Evolutionary conservation across 2,888 invertebrate species (phyloP).

Genomic region (Nomada goodeniana): DNA sequence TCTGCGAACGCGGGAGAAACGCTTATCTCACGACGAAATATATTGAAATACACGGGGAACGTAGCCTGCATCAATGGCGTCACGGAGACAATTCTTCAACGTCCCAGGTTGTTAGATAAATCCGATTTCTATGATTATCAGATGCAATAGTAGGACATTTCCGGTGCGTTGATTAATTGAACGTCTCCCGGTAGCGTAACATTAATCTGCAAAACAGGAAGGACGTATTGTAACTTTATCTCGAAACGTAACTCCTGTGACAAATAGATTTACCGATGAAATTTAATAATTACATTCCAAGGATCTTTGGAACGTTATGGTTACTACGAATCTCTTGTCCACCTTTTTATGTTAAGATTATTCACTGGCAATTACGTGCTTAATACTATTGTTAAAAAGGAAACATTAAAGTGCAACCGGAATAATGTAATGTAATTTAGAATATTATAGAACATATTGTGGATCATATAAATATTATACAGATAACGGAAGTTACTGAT

Average conservation of each 20-base stretch:
- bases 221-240: not conserved
- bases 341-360: too few species aligned
- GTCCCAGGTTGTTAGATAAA: not conserved
- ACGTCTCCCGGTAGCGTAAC: not conserved
- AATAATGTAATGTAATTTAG: too few species aligned
- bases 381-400: too few species aligned
- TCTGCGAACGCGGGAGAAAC: slow-evolving; percentile 19
- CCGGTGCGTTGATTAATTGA: slow-evolving; percentile 7
- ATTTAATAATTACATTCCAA: not conserved
- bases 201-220: not conserved
- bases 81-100: not conserved
- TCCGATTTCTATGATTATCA: not conserved
- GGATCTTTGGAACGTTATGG: too few species aligned
- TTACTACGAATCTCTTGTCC: too few species aligned
- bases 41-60: slow-evolving; percentile 32
- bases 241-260: not conserved
- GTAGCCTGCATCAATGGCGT: not conserved
- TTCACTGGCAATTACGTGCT: too few species aligned
- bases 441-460: too few species aligned
- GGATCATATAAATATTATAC: too few species aligned
- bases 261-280: not conserved
- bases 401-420: too few species aligned
- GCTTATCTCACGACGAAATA: slow-evolving; percentile 34
- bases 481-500: too few species aligned
- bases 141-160: not conserved